These are phyloP conservation scores for Aradophagus sp. DNA, from an alignment of 1,140 invertebrate genomes.

Conservation along the genomic window DNA sequence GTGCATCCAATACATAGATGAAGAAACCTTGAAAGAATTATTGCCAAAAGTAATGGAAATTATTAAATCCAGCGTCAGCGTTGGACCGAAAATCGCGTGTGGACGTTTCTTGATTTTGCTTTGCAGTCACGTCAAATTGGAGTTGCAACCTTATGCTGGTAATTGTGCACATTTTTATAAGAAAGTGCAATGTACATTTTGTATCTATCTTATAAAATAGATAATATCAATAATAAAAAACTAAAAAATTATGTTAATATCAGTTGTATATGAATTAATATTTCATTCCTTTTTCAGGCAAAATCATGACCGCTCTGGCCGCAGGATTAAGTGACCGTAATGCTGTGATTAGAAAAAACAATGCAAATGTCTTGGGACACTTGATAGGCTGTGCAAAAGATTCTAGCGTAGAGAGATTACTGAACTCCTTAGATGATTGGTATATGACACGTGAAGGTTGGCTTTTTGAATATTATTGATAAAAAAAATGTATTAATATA, in stretches of 20 bases:
- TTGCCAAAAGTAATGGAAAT: constrained; percentile 88
- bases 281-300: too few relatives aligned
- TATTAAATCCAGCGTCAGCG: constrained; percentile 84
- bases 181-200: too few relatives aligned
- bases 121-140: constrained; percentile 74
- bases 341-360: constrained; percentile 86
- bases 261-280: too few relatives aligned
- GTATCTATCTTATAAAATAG: too few relatives aligned
- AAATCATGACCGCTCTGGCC: constrained; percentile 85
- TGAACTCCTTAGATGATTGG: constrained; percentile 85
- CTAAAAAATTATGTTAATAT: too few relatives aligned
- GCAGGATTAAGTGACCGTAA: constrained; percentile 90
- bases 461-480: constrained; percentile 1
- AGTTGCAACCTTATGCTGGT: constrained; percentile 81
- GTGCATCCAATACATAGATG: constrained; percentile 90
- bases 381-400: constrained; percentile 91
- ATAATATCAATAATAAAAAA: too few relatives aligned
- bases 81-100: constrained; percentile 90
- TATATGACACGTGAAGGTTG: constrained; percentile 84
- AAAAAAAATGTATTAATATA: constrained; percentile 9
- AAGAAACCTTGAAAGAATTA: constrained; percentile 83
- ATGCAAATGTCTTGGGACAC: constrained; percentile 88
- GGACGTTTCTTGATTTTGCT: constrained; percentile 88
- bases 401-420: constrained; percentile 89
- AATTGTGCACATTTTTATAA: too few relatives aligned